Evolutionary conservation across 2,113 vertebrate species (phyloP).

Genomic region (Salvelinus sp.): DNA sequence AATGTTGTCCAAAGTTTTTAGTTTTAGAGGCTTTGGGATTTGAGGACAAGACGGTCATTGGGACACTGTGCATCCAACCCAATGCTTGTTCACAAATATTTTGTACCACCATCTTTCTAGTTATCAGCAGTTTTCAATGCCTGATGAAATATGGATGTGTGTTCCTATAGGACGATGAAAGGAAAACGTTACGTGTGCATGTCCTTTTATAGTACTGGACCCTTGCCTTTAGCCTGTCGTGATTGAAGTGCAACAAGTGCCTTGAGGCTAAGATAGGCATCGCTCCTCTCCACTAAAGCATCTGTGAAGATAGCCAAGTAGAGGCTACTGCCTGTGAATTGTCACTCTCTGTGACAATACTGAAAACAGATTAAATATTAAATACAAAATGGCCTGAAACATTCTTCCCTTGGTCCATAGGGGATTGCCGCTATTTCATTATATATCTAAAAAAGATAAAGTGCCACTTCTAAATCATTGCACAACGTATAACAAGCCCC

Average conservation of each 20-base stretch:
- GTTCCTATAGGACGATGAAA: slow-evolving; percentile 29
- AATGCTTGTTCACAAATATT: background rate
- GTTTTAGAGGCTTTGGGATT: background rate
- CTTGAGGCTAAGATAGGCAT: slow-evolving; percentile 18
- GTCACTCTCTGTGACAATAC: slow-evolving; percentile 37
- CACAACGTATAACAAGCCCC: slow-evolving; percentile 27
- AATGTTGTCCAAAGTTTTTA: background rate
- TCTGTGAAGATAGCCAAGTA: background rate
- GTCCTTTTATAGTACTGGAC: slow-evolving; percentile 12
- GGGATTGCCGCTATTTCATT: slow-evolving; percentile 35
- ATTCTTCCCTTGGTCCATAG: slow-evolving; percentile 17
- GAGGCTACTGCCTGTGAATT: slow-evolving; percentile 12
- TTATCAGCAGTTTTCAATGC: slow-evolving; percentile 28
- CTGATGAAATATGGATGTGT: slow-evolving; percentile 65
- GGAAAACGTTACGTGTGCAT: slow-evolving; percentile 9
- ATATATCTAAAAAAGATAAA: slow-evolving; percentile 36
- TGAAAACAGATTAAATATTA: slow-evolving; percentile 52
- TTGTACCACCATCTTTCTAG: slow-evolving; percentile 9
- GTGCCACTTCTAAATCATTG: slow-evolving; percentile 50
- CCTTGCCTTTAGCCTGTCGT: slow-evolving; percentile 11
- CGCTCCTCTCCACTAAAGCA: background rate
- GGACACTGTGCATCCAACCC: background rate
- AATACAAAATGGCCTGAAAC: slow-evolving; percentile 30
- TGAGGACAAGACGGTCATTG: background rate
- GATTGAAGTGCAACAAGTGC: slow-evolving; percentile 34